A percentile compares a stretch with the other conserved stretches of the same genome.
Evolutionary conservation across 2,797 vertebrate genomes (phyloP).

Genomic region (Channa striata): DNA sequence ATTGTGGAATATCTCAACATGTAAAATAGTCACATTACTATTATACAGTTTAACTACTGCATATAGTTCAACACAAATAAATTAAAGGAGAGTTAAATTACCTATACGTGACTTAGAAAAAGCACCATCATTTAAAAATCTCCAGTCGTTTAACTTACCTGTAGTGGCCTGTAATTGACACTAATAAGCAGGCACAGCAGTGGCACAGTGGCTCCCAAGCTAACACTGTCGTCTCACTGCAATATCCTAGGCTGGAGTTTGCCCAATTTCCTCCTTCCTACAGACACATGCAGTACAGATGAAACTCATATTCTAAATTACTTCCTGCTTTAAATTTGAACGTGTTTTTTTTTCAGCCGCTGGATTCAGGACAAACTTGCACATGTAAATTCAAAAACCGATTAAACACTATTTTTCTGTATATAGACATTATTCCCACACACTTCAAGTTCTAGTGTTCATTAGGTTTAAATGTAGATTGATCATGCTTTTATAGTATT

Average conservation of each 20-base stretch:
- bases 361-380: background rate
- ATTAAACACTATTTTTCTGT: background rate
- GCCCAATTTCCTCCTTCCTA: slow-evolving; percentile 33
- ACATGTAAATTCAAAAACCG: background rate
- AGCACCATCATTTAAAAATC: slow-evolving; percentile 35
- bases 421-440: background rate
- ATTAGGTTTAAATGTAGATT: background rate
- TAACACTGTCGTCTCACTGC: slow-evolving; percentile 19
- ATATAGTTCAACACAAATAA: background rate
- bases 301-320: background rate
- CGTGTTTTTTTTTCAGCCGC: background rate
- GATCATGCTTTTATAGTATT: background rate
- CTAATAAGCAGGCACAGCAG: slow-evolving; percentile 42
- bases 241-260: slow-evolving; percentile 46
- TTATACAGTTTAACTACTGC: background rate
- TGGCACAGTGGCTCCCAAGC: slow-evolving; percentile 38
- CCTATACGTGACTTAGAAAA: slow-evolving; percentile 19
- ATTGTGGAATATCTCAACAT: background rate
- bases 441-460: background rate
- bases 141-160: slow-evolving; percentile 25
- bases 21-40: background rate
- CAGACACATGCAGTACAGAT: slow-evolving; percentile 16
- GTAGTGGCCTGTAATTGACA: slow-evolving; percentile 44
- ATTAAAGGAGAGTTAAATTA: slow-evolving; percentile 8
- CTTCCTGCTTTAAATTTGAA: background rate